Evolutionary conservation across 2,888 invertebrate genomes (phyloP), one percentile per base, ranked within the genome.

Genomic region (Aproaerema taeniolella): DNA sequence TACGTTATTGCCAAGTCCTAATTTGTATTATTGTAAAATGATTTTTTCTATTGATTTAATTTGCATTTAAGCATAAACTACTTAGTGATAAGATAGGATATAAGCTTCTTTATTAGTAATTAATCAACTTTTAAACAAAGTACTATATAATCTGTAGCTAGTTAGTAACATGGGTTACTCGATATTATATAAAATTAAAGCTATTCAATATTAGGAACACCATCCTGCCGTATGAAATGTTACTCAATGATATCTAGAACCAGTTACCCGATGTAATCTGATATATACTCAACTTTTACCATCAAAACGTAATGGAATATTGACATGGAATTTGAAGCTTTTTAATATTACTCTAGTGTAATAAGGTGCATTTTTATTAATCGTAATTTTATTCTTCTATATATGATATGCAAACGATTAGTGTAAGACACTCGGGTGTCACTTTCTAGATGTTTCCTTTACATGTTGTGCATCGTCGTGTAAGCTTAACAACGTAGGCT

Each of bases 301-400:
- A 50, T 52, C 47, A 31, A 50, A 56, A 48, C 41, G 41, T 38
- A 52, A 53, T 42, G n/a, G n/a, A 34, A 41, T 49, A 51, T 52
- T 46, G 49, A 65, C 49, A 69, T 55, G 65, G 67, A 72, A 70
- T 70, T 68, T 62, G 51, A 64, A 61, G 61, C 62, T 64, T 72
- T 74, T 69, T 67, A 68, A 64, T 68, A 78, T 70, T 73, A 78
- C 65, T 67, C 67, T 78, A 74, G 68, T 55, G 58, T 67, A 55
- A 55, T 82, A 81, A 82, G 81, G 70, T 75, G 77, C 80, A 81
- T 83, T 85, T 77, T 78, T 78, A 80, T 64, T 73, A 72, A 70
- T 76, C 70, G 78, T 83, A 81, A 77, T 77, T 76, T 78, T 67
- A 72, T 72, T 77, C 74, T 77, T 77, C 75, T 78, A 75, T 76